A percentile compares a stretch with the other conserved stretches of the same genome.
Conservation (phyloP, 2,797 vertebrate genomes). For the Limosa lapponica region DNA sequence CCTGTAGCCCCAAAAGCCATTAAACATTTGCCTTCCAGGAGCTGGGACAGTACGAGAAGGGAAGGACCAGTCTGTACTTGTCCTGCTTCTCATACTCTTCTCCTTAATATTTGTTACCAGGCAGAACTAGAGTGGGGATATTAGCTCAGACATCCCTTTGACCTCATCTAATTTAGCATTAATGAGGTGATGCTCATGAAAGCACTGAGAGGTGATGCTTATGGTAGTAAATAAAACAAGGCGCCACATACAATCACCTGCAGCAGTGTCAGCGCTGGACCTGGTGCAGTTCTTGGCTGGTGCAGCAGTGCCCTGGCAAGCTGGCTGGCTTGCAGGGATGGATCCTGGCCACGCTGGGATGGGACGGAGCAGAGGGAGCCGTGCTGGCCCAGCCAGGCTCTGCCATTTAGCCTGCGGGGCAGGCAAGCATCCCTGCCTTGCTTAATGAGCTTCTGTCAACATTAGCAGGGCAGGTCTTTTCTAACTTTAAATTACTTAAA, state of each 20-base stretch:
- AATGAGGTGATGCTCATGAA: not conserved
- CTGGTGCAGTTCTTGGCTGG: not conserved
- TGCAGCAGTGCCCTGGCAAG: not conserved
- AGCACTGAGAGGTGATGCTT: not conserved
- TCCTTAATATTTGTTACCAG: not conserved
- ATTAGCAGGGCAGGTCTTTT: not conserved
- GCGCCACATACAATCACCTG: fast-evolving
- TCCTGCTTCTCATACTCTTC: not conserved
- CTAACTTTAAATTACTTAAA: slow-evolving; percentile 1
- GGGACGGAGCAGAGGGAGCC: not conserved
- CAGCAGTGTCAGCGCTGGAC: not conserved
- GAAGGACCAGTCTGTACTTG: slow-evolving; percentile 14
- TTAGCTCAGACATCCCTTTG: not conserved
- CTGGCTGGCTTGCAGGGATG: fast-evolving
- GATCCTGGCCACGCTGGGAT: fast-evolving
- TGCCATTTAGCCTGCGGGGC: not conserved
- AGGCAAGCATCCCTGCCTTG: not conserved
- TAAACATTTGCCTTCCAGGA: not conserved
- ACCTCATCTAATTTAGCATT: not conserved
- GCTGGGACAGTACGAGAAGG: not conserved
- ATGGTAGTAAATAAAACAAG: not conserved
- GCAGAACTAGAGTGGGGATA: not conserved
- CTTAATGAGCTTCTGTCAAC: slow-evolving; percentile 20
- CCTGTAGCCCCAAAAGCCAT: not conserved
- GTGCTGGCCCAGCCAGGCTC: not conserved